A percentile compares a stretch with the other conserved stretches of the same genome.
phyloP scores from a whole-genome alignment of 2,113 vertebrate species.

The Haemorhous mexicanus region DNA sequence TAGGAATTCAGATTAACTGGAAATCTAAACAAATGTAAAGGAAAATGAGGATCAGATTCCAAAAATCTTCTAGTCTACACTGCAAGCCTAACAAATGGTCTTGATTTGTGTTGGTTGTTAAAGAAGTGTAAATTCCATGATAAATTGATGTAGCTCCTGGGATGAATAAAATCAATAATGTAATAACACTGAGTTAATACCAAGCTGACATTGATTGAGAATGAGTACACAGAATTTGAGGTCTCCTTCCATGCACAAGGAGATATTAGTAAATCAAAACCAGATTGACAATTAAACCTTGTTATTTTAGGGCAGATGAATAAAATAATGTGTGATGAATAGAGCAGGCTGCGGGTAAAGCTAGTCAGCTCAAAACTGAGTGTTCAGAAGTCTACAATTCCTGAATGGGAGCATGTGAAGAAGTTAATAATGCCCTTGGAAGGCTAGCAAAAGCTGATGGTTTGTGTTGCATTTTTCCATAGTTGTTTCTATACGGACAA shows the following conservation, averaged over 20 bases:
- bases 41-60: slow-evolving; percentile 24
- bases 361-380: not conserved
- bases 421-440: not conserved
- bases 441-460: not conserved
- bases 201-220: slow-evolving; percentile 36
- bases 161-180: slow-evolving; percentile 57
- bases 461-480: not conserved
- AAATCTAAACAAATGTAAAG: slow-evolving; percentile 54
- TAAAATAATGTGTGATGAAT: slow-evolving; percentile 1
- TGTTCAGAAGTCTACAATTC: not conserved
- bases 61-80: slow-evolving; percentile 6
- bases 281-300: slow-evolving; percentile 37
- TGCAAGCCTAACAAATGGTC: slow-evolving; percentile 31
- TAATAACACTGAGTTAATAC: slow-evolving; percentile 49
- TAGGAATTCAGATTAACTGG: slow-evolving; percentile 56
- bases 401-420: not conserved
- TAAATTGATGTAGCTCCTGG: slow-evolving; percentile 48
- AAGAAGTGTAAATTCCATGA: slow-evolving; percentile 49
- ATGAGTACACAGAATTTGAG: slow-evolving; percentile 29
- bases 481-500: not conserved
- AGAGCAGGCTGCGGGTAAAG: not conserved
- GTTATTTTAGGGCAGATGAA: slow-evolving; percentile 43
- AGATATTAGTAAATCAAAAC: slow-evolving; percentile 50
- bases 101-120: slow-evolving; percentile 49
- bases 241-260: slow-evolving; percentile 24